Evolutionary conservation across 2,113 vertebrate species (phyloP).

Genomic region (Pteruthius melanotis): DNA sequence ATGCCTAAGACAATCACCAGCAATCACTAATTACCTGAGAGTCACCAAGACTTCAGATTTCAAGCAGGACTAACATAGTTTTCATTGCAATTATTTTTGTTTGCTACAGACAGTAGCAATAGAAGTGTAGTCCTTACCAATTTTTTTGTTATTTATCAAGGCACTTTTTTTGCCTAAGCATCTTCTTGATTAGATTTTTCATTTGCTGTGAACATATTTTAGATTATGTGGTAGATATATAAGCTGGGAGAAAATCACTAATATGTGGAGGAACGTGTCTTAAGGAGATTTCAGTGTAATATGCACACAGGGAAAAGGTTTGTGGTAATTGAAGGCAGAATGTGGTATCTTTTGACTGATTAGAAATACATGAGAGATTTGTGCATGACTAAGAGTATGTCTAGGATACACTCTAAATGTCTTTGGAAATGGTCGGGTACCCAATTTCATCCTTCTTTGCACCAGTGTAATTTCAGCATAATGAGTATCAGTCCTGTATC

Average conservation of each 20-base stretch:
- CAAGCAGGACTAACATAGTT: not conserved
- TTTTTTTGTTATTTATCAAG: not conserved
- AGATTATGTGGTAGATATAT: not conserved
- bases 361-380: not conserved
- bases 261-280: not conserved
- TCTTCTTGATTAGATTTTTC: not conserved
- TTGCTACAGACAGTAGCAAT: not conserved
- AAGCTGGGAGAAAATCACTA: not conserved
- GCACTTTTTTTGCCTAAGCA: not conserved
- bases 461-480: constrained; percentile 18
- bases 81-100: not conserved
- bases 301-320: not conserved
- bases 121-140: not conserved
- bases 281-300: not conserved
- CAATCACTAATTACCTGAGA: not conserved
- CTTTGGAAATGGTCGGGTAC: not conserved
- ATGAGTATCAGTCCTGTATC: not conserved
- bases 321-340: not conserved
- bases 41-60: not conserved
- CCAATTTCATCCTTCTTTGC: not conserved
- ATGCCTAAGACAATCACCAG: not conserved
- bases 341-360: not conserved
- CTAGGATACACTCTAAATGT: not conserved
- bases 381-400: not conserved
- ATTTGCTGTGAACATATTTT: constrained; percentile 7